phyloP scores from a whole-genome alignment of 1,140 invertebrate species.

The Formica selysi region DNA sequence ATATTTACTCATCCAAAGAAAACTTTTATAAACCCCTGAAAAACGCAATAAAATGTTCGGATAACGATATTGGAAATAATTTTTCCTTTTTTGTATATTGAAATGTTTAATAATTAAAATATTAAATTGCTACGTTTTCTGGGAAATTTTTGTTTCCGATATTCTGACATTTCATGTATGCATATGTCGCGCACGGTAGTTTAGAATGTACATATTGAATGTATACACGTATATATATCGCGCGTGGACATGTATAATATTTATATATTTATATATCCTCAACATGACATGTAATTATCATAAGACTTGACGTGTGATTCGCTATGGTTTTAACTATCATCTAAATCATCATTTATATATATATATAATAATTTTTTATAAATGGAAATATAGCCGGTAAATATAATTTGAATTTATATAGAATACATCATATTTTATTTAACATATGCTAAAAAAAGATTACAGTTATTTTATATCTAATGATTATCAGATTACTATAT shows the following conservation, averaged over 20 bases:
- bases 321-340: background rate
- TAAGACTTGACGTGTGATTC: background rate
- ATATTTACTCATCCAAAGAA: background rate
- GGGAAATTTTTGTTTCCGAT: background rate
- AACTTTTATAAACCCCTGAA: background rate
- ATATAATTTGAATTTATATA: background rate
- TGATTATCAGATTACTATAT: background rate
- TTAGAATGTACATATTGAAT: constrained; percentile 14
- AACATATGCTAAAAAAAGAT: background rate
- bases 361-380: background rate
- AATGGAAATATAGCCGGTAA: background rate
- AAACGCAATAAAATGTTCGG: background rate
- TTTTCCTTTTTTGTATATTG: background rate
- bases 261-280: background rate
- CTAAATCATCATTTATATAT: background rate
- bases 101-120: background rate
- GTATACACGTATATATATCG: background rate
- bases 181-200: background rate
- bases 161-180: background rate
- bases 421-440: background rate
- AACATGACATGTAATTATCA: background rate
- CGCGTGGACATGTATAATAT: background rate
- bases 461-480: background rate
- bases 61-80: background rate
- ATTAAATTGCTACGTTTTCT: background rate